These are phyloP conservation scores for Latrodectus geometricus DNA, from an alignment of 1,140 invertebrate genomes.

Conservation along the genomic window DNA sequence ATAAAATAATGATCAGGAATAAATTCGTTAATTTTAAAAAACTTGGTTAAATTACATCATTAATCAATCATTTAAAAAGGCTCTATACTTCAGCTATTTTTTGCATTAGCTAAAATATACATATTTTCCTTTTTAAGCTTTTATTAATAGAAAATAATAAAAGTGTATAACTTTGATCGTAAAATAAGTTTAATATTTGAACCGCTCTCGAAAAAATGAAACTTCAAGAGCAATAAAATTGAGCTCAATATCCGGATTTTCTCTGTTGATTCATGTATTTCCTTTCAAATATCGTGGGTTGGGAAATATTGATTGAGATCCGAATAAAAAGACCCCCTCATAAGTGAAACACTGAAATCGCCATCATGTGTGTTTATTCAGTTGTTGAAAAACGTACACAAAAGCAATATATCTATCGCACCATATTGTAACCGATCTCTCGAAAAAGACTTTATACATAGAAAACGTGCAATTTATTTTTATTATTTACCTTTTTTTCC, in stretches of 20 bases:
- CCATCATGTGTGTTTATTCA: slow-evolving; percentile 29
- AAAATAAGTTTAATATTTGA: slow-evolving; percentile 24
- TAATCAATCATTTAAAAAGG: too few species aligned
- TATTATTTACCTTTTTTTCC: neutral
- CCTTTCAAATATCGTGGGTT: neutral
- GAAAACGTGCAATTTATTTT: neutral
- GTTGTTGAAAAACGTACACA: neutral
- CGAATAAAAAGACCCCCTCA: neutral
- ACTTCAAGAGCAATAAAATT: slow-evolving; percentile 4
- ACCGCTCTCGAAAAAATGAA: neutral
- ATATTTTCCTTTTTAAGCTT: too few species aligned
- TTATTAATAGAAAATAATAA: neutral
- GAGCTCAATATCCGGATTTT: slow-evolving; percentile 21
- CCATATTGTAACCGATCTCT: neutral
- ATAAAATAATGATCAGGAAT: neutral
- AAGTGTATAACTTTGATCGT: neutral
- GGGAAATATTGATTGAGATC: slow-evolving; percentile 30
- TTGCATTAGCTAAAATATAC: too few species aligned
- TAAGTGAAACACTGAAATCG: slow-evolving; percentile 5
- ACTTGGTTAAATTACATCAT: too few species aligned
- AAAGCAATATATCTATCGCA: neutral
- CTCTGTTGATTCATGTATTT: slow-evolving; percentile 22
- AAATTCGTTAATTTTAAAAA: neutral
- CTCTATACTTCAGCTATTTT: too few species aligned
- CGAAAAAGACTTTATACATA: neutral